These are phyloP conservation scores for Solenodon paradoxus DNA, from an alignment of 2,113 vertebrate genomes.

Conservation along the genomic window DNA sequence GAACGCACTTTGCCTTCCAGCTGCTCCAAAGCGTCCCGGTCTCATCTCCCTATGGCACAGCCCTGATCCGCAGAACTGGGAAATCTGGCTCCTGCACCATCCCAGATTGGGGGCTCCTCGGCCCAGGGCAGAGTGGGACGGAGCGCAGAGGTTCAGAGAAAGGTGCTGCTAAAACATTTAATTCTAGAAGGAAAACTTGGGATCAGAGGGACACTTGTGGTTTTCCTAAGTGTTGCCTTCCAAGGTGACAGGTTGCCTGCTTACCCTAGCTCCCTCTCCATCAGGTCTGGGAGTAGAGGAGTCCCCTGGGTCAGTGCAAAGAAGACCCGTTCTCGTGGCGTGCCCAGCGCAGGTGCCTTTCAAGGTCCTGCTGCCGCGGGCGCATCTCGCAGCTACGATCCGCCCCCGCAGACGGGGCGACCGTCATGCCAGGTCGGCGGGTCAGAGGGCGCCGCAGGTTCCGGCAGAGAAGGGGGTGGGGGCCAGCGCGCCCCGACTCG, in stretches of 20 bases:
- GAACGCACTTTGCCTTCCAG: neutral
- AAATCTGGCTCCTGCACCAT: neutral
- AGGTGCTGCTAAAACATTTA: neutral
- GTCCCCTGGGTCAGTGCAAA: neutral
- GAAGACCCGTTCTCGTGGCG: neutral
- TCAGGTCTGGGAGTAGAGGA: neutral
- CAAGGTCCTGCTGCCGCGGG: neutral
- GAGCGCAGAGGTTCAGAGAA: neutral
- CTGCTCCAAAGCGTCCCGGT: too few species aligned
- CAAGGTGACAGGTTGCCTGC: neutral
- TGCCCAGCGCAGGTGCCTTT: conserved; percentile 56
- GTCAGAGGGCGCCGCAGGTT: conserved; percentile 62
- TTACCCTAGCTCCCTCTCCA: neutral
- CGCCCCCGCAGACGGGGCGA: conserved; percentile 14
- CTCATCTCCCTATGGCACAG: neutral
- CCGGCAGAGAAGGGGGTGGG: conserved; percentile 38
- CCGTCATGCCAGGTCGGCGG: neutral
- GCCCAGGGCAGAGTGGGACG: neutral
- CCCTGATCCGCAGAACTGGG: too few species aligned
- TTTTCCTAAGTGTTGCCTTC: neutral
- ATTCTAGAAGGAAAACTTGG: neutral
- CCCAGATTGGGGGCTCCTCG: neutral
- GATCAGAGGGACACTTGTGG: neutral
- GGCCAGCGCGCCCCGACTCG: neutral
- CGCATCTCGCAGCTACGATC: neutral